These are phyloP conservation scores for Sarcophaga rosellei DNA, from an alignment of 2,888 invertebrate species.

Conservation along the genomic window DNA sequence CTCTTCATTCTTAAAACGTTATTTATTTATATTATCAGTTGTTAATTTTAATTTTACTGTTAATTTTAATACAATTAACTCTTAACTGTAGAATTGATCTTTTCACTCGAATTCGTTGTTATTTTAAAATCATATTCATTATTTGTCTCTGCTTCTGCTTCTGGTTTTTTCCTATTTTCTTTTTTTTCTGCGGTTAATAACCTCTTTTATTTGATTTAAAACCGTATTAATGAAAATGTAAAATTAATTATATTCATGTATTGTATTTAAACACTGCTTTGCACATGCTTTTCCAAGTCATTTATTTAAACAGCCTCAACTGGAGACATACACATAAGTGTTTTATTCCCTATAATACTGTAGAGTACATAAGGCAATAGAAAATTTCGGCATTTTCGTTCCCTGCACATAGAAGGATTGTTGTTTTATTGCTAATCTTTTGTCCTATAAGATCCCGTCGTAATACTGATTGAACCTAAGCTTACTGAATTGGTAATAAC, in stretches of 20 bases:
- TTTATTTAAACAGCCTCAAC: accelerated
- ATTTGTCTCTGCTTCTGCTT: neutral
- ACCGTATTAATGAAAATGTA: neutral
- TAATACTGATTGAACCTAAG: too few species aligned
- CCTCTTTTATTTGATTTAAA: neutral
- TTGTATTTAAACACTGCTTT: too few species aligned
- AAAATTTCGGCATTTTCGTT: too few species aligned
- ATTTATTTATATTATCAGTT: constrained; percentile 56
- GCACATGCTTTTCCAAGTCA: too few species aligned
- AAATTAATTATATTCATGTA: too few species aligned
- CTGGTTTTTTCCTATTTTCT: neutral
- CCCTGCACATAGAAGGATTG: too few species aligned
- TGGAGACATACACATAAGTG: too few species aligned
- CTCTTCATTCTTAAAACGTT: constrained; percentile 22
- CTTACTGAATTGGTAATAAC: too few species aligned
- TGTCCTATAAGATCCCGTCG: too few species aligned
- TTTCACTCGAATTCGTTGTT: constrained; percentile 53
- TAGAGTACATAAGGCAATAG: too few species aligned
- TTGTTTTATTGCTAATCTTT: too few species aligned
- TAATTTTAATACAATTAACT: constrained; percentile 65
- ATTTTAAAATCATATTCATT: constrained; percentile 39
- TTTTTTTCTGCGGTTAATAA: neutral
- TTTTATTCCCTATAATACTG: too few species aligned
- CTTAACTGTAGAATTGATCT: constrained; percentile 60
- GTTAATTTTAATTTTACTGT: neutral